phyloP scores from a whole-genome alignment of 2,888 invertebrate genomes.

The Drosophila colorata region DNA sequence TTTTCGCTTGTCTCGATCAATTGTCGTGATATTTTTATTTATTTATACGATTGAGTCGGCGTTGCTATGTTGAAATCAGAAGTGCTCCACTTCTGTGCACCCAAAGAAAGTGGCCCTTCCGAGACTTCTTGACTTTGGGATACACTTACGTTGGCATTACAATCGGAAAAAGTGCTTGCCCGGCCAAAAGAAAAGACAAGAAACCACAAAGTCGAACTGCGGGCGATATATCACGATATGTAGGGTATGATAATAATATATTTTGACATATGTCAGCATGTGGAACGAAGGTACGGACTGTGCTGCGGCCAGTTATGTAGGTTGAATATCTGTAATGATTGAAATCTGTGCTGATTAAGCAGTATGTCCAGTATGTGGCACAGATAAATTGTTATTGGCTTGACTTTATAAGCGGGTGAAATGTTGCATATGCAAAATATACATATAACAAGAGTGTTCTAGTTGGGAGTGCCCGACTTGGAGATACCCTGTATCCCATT shows the following conservation, averaged over 20 bases:
- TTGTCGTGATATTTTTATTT: conserved; percentile 19
- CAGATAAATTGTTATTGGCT: conserved; percentile 13
- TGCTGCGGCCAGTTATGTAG: conserved; percentile 1
- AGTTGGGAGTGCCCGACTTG: not conserved
- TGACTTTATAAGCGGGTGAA: conserved; percentile 9
- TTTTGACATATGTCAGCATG: conserved; percentile 41
- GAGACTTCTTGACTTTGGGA: not conserved
- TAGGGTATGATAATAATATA: conserved; percentile 18
- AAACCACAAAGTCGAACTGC: not conserved
- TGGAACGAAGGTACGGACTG: conserved; percentile 8
- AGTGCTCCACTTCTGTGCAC: conserved; percentile 32
- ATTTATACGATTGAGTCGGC: conserved; percentile 8
- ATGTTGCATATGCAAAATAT: conserved; percentile 9
- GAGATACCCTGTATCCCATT: not conserved
- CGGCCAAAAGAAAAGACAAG: not conserved
- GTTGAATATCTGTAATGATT: conserved; percentile 19
- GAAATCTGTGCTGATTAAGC: conserved; percentile 29
- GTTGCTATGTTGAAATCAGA: conserved; percentile 26
- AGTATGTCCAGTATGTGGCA: conserved; percentile 23
- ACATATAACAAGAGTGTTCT: not conserved
- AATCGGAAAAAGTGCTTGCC: not conserved
- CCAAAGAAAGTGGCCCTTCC: not conserved
- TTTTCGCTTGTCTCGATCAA: conserved; percentile 44
- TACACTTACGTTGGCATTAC: conserved; percentile 16
- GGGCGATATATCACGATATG: not conserved